Evolutionary conservation across 2,113 vertebrate species (phyloP).

Genomic region (Hippotragus niger): DNA sequence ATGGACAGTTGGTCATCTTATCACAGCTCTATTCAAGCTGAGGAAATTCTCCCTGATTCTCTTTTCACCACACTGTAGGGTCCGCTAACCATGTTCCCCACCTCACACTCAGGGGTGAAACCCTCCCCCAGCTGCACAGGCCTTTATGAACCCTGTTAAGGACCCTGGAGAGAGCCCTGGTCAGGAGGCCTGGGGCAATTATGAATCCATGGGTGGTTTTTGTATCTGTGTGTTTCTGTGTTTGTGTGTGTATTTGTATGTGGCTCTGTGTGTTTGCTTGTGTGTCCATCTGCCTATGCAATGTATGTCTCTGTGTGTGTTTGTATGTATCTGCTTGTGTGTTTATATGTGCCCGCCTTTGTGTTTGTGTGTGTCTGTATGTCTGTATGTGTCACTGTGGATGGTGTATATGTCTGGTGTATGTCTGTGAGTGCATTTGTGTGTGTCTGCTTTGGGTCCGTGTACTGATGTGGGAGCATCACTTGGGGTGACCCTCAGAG

Average conservation of each 20-base stretch:
- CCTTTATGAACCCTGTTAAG: not conserved
- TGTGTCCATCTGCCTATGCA: not conserved
- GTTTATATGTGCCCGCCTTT: not conserved
- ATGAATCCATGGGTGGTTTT: not conserved
- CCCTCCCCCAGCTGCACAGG: not conserved
- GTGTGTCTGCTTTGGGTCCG: too few species aligned
- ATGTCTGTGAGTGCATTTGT: not conserved
- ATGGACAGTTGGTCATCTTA: not conserved
- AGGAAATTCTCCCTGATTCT: not conserved
- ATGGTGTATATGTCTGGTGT: not conserved
- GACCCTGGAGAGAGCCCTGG: not conserved
- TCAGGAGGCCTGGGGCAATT: not conserved
- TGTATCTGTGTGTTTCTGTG: not conserved
- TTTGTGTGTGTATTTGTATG: not conserved
- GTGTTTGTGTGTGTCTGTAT: not conserved
- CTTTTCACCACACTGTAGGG: not conserved
- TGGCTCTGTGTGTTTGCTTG: too few species aligned
- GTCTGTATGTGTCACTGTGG: not conserved
- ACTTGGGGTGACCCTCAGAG: not conserved
- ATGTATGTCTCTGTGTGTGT: not conserved
- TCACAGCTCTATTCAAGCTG: not conserved
- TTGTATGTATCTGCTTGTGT: not conserved
- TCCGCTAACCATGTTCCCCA: not conserved
- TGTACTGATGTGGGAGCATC: fast-evolving
- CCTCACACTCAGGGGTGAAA: not conserved